Base-by-base conservation (phyloP, 2,888 invertebrate species). In the Agrotis clavis region DNA sequence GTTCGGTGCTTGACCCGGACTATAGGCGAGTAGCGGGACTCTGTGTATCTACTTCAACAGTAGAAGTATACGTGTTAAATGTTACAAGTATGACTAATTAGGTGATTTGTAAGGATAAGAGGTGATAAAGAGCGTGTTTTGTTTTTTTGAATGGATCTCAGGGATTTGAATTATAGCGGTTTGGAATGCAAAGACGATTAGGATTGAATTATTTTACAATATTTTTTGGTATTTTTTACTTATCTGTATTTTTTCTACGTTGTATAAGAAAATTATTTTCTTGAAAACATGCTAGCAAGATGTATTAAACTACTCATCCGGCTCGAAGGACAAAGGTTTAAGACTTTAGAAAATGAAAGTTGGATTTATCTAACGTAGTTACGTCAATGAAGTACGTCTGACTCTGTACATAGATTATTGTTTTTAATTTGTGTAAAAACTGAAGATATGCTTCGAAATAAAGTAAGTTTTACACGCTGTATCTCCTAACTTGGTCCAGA, bases 1-100 rank as follows among this genome's bases (percentile, higher is more conserved):
- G 59, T 63, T 69, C 62, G 73, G 63, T 59, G 74, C 56, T 51
- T 72, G 84, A 77, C 61, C 18, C 71, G 67, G 62, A 41, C 30
- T 3, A 54, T 9, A 67, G 57, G 76, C 64, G 71, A 7, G 5
- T 50, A 69, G 85, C 81, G 84, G 73, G n/a, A 50, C 45, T 66
- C 41, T 6, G 41, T 30, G 65, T 75, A 63, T 14, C 0, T 47
- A 21, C 14, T 13, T 25, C 25, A 25, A 25, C 25, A 25, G 14
- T 14, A n/a, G 18, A 19, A 45, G 18, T 47, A 19, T 18, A 47
- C 50, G 77, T 70, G 53, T 64, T 19, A 54, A 25, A 21, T 14
- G n/a, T 56, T 19, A 47, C 47, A 51, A 65, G 51, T 71, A 57
- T 41, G 9, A 11, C 35, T 77, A 62, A 71, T 66, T 35, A 45